Evolutionary conservation across 2,113 vertebrate species (phyloP), one percentile per base, ranked within the genome.

Genomic region (Neolamprologus fasciatus): DNA sequence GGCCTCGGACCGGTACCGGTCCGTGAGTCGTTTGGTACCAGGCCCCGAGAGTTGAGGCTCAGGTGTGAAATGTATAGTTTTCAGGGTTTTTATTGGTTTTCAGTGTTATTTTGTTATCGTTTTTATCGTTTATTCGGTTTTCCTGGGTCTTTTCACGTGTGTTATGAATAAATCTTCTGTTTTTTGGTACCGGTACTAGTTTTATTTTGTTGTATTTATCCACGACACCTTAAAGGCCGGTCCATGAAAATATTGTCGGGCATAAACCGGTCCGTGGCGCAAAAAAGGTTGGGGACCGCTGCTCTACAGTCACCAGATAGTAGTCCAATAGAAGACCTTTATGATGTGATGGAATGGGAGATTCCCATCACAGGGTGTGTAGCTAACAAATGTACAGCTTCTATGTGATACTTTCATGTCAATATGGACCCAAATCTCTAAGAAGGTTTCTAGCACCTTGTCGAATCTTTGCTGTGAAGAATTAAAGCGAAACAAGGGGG

Each of bases 401-500:
- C 12, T 71, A 0, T 23, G 5, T 42, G 66, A 23, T 23, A 14
- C 2, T 42, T 0, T 71, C n/a, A 71, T 23, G n/a, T 21, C 35
- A 40, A 14, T 68, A 40, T 68, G 2, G 2, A 40, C 63, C 63
- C 2, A 71, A 71, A 71, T 42, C 66, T 71, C 35, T 71, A 23
- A 71, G 33, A 21, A 40, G 12, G 37, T 16, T 40, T 68, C n/a
- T 0, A 40, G 63, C n/a, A 68, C 7, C 63, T 68, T 14, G 2
- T 68, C 5, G 3, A 68, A 40, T 68, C 0, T 1, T 42, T 71
- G 37, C 0, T 23, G 37, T 23, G 7, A 68, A 68, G 21, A 45
- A 45, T 45, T 42, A 45, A 71, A 42, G 37, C 0, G 0, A 37
- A 66, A 66, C 11, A 66, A 21, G 4, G 61, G 19, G 61, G 61